phyloP scores from a whole-genome alignment of 2,113 vertebrate genomes.

The human region DNA sequence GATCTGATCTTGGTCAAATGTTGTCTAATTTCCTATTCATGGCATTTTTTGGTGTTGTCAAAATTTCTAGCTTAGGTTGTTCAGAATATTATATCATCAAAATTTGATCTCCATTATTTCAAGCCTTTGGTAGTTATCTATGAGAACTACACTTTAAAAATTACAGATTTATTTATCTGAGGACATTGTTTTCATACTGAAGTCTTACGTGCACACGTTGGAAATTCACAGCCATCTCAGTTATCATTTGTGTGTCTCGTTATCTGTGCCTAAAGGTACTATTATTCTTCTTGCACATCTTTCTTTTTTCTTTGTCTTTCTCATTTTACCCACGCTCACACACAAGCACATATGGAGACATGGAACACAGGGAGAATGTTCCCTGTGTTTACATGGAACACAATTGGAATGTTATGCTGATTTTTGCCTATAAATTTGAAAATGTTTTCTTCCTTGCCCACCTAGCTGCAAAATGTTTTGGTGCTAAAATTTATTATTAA shows the following conservation, averaged over 20 bases:
- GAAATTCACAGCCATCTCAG: not conserved
- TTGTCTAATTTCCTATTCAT: not conserved
- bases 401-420: not conserved
- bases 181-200: not conserved
- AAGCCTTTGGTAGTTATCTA: not conserved
- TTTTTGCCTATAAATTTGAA: not conserved
- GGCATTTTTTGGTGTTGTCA: not conserved
- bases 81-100: not conserved
- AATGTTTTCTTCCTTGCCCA: not conserved
- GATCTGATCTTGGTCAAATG: not conserved
- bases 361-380: too few species aligned
- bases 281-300: not conserved
- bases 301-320: not conserved
- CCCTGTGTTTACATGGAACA: too few species aligned
- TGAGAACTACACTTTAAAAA: not conserved
- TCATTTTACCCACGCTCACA: not conserved
- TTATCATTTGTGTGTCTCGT: not conserved
- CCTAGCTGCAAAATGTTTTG: not conserved
- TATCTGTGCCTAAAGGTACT: not conserved
- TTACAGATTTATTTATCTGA: not conserved
- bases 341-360: not conserved
- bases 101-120: not conserved
- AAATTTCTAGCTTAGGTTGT: not conserved
- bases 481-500: not conserved
- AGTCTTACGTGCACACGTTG: not conserved